Conservation (phyloP, 2,797 vertebrate species). For the Gobionotothen gibberifrons region DNA sequence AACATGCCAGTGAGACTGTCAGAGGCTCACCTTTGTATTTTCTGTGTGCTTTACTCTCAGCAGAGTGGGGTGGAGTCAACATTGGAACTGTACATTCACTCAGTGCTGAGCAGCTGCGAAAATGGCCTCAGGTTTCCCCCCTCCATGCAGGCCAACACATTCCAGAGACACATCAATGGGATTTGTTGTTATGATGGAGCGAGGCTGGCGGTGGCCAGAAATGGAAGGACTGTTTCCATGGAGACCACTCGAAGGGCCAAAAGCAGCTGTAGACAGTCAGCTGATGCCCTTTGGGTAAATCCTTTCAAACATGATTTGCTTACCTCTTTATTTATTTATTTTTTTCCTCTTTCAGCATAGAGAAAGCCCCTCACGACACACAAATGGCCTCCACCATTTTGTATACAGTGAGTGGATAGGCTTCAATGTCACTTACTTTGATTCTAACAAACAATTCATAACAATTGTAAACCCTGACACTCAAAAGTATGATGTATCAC, state of each 20-base stretch:
- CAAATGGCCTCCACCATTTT: slow-evolving; percentile 63
- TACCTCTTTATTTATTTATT: slow-evolving; percentile 67
- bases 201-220: slow-evolving; percentile 70
- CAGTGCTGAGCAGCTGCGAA: slow-evolving; percentile 65
- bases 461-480: not conserved
- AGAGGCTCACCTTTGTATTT: slow-evolving; percentile 39
- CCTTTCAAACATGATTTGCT: slow-evolving; percentile 75
- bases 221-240: slow-evolving; percentile 79
- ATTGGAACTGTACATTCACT: slow-evolving; percentile 62
- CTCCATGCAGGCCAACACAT: slow-evolving; percentile 72
- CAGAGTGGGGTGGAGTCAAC: slow-evolving; percentile 39
- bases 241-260: slow-evolving; percentile 73
- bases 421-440: slow-evolving; percentile 19
- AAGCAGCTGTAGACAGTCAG: slow-evolving; percentile 83
- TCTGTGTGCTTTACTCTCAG: slow-evolving; percentile 42
- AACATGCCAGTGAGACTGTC: slow-evolving; percentile 12
- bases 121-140: slow-evolving; percentile 70
- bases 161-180: slow-evolving; percentile 80
- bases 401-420: slow-evolving; percentile 35
- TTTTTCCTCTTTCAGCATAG: slow-evolving; percentile 51
- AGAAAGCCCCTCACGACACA: slow-evolving; percentile 41
- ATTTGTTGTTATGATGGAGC: slow-evolving; percentile 79
- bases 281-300: slow-evolving; percentile 80
- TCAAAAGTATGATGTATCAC: not conserved
- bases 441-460: not conserved